Conservation (phyloP, 2,797 vertebrate genomes). For the Lagorchestes hirsutus region DNA sequence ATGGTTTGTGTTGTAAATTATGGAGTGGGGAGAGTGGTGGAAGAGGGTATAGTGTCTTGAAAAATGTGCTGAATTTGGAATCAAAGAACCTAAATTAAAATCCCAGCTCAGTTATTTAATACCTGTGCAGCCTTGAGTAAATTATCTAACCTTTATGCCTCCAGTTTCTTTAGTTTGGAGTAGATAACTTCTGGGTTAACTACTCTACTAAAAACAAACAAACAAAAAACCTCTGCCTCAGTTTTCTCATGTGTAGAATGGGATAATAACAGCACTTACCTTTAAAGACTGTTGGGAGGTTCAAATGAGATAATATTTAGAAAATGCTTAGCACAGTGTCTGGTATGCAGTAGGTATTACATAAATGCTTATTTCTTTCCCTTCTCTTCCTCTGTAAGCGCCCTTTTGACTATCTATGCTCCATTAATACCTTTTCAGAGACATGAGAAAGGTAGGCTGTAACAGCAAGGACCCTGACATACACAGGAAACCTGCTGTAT, state of each 20-base stretch:
- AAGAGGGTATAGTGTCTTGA: background rate
- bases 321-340: background rate
- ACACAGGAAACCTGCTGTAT: too few species aligned
- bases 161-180: background rate
- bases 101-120: background rate
- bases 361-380: background rate
- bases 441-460: background rate
- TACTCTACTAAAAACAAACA: background rate
- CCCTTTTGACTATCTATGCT: background rate
- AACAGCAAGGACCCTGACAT: too few species aligned
- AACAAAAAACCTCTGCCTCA: background rate
- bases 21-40: background rate
- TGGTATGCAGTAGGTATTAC: background rate
- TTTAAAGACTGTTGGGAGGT: background rate
- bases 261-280: background rate
- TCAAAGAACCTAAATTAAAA: background rate
- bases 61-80: background rate
- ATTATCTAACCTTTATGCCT: background rate
- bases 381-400: background rate
- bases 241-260: background rate
- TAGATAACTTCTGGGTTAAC: background rate
- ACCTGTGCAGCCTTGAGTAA: background rate
- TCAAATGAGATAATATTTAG: background rate
- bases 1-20: background rate
- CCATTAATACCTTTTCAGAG: background rate